phyloP scores from a whole-genome alignment of 1,140 invertebrate genomes.

The Copidosoma floridanum region DNA sequence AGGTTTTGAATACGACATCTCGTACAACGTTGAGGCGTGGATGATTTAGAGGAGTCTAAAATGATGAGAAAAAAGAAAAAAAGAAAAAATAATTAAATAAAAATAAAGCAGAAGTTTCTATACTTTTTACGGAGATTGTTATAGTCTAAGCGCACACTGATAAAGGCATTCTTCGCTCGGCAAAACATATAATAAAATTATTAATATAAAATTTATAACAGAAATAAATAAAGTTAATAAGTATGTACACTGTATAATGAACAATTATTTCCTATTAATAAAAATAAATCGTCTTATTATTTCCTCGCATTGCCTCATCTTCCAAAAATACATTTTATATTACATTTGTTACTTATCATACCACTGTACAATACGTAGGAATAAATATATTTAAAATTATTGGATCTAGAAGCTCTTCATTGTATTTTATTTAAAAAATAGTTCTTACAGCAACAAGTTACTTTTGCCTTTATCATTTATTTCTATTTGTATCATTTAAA shows the following conservation, averaged over 20 bases:
- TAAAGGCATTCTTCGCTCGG: conserved; percentile 55
- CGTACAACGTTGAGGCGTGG: too few species aligned
- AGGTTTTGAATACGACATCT: conserved; percentile 23
- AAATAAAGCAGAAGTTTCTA: conserved; percentile 55
- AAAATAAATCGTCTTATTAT: conserved; percentile 26
- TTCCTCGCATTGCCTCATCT: background rate
- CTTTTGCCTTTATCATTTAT: too few species aligned
- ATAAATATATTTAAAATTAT: too few species aligned
- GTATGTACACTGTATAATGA: conserved; percentile 59
- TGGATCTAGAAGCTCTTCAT: too few species aligned
- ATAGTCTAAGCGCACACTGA: conserved; percentile 56
- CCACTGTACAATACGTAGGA: too few species aligned
- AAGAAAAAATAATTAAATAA: conserved; percentile 43
- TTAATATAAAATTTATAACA: conserved; percentile 58
- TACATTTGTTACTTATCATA: too few species aligned
- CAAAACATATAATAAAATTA: conserved; percentile 57
- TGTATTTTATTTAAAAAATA: too few species aligned
- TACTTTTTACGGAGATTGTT: conserved; percentile 57
- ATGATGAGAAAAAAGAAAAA: conserved; percentile 26
- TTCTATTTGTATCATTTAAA: too few species aligned
- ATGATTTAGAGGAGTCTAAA: conserved; percentile 34
- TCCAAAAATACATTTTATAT: too few species aligned
- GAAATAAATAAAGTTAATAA: conserved; percentile 57
- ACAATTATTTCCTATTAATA: conserved; percentile 59
- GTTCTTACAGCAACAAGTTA: too few species aligned